A percentile compares a stretch with the other conserved stretches of the same genome.
Evolutionary conservation across 2,113 vertebrate genomes (phyloP).

Genomic region (Chionis minor): DNA sequence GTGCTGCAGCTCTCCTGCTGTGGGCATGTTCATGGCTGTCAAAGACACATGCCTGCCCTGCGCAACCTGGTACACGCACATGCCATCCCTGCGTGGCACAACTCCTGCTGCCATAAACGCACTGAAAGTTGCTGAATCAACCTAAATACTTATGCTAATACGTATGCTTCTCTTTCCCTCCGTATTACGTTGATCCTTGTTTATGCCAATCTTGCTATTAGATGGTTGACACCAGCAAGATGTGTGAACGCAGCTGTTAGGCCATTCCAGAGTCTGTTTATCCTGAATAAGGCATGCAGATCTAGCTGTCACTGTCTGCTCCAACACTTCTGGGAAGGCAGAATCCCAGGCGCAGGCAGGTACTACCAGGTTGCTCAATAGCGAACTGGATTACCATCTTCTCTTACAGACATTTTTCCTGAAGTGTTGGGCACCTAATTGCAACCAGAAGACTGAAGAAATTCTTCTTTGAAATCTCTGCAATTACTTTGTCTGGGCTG

Average conservation of each 20-base stretch:
- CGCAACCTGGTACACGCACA: accelerated
- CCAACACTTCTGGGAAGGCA: neutral
- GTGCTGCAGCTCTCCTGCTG: neutral
- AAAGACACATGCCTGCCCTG: neutral
- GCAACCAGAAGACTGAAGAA: neutral
- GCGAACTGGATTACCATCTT: accelerated
- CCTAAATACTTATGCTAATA: neutral
- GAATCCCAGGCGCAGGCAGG: neutral
- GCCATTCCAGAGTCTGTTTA: neutral
- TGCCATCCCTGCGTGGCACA: neutral
- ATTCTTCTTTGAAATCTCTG: neutral
- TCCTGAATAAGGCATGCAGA: neutral
- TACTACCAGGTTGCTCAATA: neutral
- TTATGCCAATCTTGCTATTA: neutral
- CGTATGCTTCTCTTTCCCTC: neutral
- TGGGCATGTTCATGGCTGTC: neutral
- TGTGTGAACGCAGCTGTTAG: neutral
- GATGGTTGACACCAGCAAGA: neutral
- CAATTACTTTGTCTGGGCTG: neutral
- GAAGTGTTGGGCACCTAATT: neutral
- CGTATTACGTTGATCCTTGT: neutral
- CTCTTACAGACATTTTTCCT: neutral
- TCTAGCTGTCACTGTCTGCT: neutral
- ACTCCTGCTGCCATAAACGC: neutral
- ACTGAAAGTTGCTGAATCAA: accelerated